Base-by-base conservation (phyloP, 2,113 vertebrate species). In the Puma concolor region DNA sequence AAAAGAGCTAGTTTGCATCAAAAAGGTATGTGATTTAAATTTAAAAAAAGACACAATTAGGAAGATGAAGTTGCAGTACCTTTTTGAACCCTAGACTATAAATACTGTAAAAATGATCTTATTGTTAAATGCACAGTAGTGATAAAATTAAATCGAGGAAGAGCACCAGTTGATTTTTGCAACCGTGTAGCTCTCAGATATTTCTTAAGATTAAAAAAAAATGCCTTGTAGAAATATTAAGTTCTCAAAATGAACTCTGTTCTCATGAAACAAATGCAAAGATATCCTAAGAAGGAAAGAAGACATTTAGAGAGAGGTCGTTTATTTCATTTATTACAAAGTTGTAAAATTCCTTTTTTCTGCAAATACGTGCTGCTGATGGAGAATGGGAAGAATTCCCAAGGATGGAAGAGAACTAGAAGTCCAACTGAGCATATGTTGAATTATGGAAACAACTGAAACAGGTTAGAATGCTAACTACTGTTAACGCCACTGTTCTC, bases 31-130 rank as follows among this genome's bases (percentile, higher is more conserved):
- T 16, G 25, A 66, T 64, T 60, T 50, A 72, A n/a, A 71, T 74
- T 57, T 33, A 57, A 94, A 66, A 17, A 19, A 9, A 76, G 0
- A 54, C 8, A 71, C 9, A 21, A 60, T 57, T 89, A 66, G 23
- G 33, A 94, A 96, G 69, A 52, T 76, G 16, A 88, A 25, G 54
- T 72, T 85, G 89, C 50, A 52, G 13, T 54, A 54, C 79, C 21
- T 94, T 83, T 57, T 60, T 88, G n/a, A 81, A 92, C n/a, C 63
- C 33, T 69, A 64, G 27, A 82, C 90, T 66, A 41, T 69, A 95
- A 66, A 77, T 36, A 52, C 76, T n/a, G 76, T 52, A 91, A 38
- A 93, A 60, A 77, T 11, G 44, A 87, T 90, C 16, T 63, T 48
- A 64, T 2, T 48, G n/a, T 50, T 84, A 60, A 2, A 17, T 66